These are phyloP conservation scores for Leptopilina clavipes DNA, from an alignment of 1,140 invertebrate genomes.

Conservation along the genomic window DNA sequence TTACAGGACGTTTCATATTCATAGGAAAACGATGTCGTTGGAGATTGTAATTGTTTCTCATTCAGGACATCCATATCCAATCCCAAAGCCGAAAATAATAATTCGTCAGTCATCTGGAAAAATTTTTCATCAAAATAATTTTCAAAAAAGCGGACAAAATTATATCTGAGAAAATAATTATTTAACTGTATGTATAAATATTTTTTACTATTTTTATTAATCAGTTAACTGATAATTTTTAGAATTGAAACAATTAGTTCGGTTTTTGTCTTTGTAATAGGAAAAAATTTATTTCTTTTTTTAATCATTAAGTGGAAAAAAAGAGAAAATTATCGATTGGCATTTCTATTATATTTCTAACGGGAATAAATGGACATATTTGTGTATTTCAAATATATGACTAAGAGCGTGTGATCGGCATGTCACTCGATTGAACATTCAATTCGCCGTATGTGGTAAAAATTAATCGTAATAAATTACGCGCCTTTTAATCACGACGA, in stretches of 20 bases:
- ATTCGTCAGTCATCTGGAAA: constrained; percentile 70
- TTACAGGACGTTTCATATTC: constrained; percentile 65
- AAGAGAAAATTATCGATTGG: constrained; percentile 22
- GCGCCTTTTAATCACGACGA: constrained; percentile 51
- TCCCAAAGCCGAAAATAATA: constrained; percentile 69
- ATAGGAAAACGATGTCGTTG: constrained; percentile 45
- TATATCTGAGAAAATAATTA: too few relatives aligned
- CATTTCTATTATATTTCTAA: constrained; percentile 21
- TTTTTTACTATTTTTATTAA: neutral
- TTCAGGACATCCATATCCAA: constrained; percentile 60
- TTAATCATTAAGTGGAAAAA: constrained; percentile 23
- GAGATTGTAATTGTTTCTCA: constrained; percentile 54
- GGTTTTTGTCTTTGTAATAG: neutral
- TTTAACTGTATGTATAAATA: too few relatives aligned
- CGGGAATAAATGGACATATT: neutral
- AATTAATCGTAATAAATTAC: constrained; percentile 56
- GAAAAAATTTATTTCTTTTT: neutral
- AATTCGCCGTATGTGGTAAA: constrained; percentile 44
- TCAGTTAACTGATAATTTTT: too few relatives aligned
- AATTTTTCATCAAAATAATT: neutral
- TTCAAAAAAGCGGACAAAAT: too few relatives aligned
- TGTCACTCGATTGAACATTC: constrained; percentile 54
- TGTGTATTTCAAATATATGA: constrained; percentile 46
- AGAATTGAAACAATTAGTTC: too few relatives aligned
- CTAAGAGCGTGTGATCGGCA: constrained; percentile 52